Base-by-base conservation (phyloP, 2,113 vertebrate genomes). In the Eulemur rufifrons region DNA sequence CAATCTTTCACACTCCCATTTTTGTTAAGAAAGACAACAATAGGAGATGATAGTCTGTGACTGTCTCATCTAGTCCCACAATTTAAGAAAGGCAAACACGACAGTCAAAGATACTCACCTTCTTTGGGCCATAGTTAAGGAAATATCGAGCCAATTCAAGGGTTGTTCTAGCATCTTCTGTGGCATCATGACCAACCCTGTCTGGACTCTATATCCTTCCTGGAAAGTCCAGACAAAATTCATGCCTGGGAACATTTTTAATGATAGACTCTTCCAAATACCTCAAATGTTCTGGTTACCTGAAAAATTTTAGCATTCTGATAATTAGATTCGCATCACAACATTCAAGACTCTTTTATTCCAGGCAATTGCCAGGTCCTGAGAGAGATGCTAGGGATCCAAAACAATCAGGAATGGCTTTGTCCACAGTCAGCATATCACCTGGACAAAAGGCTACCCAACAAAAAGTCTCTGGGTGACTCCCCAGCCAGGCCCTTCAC, bases 81-180 rank as follows among this genome's bases (percentile, higher is more conserved):
- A 83, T 94, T 94, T 89, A 73, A 89, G 64, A 94, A 96, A 90
- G 52, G 45, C 25, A 76, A 83, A 95, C n/a, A 69, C 12, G 39
- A 21, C 73, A 20, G 12, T 90, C 63, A 91, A 92, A 77, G 32
- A 29, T 56, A 95, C 95, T 87, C 98, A 99, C 99, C 99, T 99
- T 98, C 66, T 95, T 95, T 68, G 99, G 99, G 95, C 99, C 99
- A 37, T 98, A 98, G 88, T 97, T 98, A 94, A 99, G 99, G 87
- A 99, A 99, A 98, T 99, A 99, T 1, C 98, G 99, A 89, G 99
- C 99, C 96, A 99, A 98, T 96, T 99, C 98, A 98, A 99, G 91
- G 34, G 99, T 97, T 69, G 99, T 99, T 92, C 94, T 91, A 20
- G 99, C 99, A 59, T 99, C 99, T 98, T 99, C 99, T 91, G 95